Evolutionary conservation across 2,113 vertebrate genomes (phyloP).

Genomic region (Oophaga pumilio): DNA sequence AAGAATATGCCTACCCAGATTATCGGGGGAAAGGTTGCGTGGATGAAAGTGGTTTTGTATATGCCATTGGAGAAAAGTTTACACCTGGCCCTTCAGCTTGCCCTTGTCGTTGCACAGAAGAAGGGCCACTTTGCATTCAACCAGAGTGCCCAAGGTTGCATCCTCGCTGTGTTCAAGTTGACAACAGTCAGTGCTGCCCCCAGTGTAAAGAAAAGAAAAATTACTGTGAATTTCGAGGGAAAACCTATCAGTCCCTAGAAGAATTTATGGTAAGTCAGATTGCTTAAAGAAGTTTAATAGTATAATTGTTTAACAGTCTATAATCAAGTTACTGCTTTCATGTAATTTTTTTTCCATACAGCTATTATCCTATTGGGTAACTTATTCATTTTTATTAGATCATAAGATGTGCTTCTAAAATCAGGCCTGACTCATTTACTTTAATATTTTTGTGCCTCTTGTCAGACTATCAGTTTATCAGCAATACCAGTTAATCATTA

Average conservation of each 20-base stretch:
- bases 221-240: slow-evolving; percentile 94
- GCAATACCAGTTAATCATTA: no score
- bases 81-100: slow-evolving; percentile 93
- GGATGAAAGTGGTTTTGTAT: slow-evolving; percentile 97
- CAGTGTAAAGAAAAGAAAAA: slow-evolving; percentile 95
- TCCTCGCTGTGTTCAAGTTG: slow-evolving; percentile 92
- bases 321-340: no score
- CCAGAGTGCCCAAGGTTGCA: slow-evolving; percentile 94
- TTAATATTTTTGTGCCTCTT: no score
- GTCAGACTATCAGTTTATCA: no score
- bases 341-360: no score
- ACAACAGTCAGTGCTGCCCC: slow-evolving; percentile 96
- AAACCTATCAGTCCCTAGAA: slow-evolving; percentile 88
- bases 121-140: slow-evolving; percentile 91
- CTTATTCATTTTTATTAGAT: no score
- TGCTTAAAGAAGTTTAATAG: not conserved
- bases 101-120: slow-evolving; percentile 97
- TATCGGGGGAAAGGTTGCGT: slow-evolving; percentile 97
- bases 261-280: slow-evolving; percentile 92
- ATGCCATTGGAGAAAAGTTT: slow-evolving; percentile 94
- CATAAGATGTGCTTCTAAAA: no score
- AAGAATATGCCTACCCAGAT: slow-evolving; percentile 95
- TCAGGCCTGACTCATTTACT: no score
- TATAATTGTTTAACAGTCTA: not conserved
- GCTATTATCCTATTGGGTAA: no score